Evolutionary conservation across 64 coral and sea anemone genomes (phyloP), one percentile per base, ranked within the genome.

Genomic region (Montipora efflorescens): DNA sequence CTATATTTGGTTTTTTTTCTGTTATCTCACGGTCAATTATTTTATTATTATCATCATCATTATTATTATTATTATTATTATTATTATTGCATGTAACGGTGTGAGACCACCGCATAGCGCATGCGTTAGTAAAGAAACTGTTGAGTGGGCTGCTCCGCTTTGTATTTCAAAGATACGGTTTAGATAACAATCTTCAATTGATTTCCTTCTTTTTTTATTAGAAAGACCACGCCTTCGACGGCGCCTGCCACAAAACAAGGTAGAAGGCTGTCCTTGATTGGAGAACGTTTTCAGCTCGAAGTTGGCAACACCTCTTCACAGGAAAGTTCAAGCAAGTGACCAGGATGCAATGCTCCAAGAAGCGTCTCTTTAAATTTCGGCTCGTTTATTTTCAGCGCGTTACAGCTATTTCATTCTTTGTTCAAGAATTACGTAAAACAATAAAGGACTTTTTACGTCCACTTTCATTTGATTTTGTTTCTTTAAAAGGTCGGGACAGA

Each of bases 221-320:
- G 16, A 25, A 84, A 58, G 18, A 66, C 16, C 46, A 86, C 48
- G 44, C 36, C 82, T 86, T 21, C 0, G 3, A 43, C n/a, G 36
- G 36, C 36, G 10, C 15, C 64, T 18, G 20, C 48, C 16, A 1
- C 19, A n/a, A 68, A 25, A 45, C 45, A 59, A 0, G 76, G 89
- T 8, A 79, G 77, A 19, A 76, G 89, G 80, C 89, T 90, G 3
- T 90, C 89, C 2, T 64, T 90, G 51, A 90, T 90, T 28, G 89
- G 89, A 19, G 89, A 90, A 81, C 51, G 46, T 51, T 36, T 90
- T 45, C 76, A 90, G 48, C 58, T 48, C 12, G 82, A 50, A 69
- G 82, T 86, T n/a, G n/a, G 14, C 45, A 22, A 86, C 4, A 0
- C 43, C 47, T 9, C 82, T 0, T 50, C 64, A 21, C 68, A 22